Evolutionary conservation across 2,888 invertebrate genomes (phyloP), one percentile per base, ranked within the genome.

Genomic region (Pollenia angustigena): DNA sequence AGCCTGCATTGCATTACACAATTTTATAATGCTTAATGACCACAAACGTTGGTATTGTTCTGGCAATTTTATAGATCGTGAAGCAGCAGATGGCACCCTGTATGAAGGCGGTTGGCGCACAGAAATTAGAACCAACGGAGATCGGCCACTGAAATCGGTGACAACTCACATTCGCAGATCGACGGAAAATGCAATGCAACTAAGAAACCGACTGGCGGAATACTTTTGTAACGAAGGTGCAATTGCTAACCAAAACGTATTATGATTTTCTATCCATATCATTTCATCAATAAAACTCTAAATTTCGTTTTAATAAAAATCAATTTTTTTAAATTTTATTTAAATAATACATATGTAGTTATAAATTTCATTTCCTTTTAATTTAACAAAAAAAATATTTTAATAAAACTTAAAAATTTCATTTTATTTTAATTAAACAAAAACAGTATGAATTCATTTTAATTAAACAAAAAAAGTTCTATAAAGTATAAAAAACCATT

Each of bases 201-300:
- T 69, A 7, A 40, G 54, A 16, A 54, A 69, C 23, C 32, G 11
- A n/a, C 11, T 69, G 11, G 52, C 69, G 10, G n/a, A 68, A n/a
- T 68, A 68, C 32, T 68, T 68, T 68, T 68, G 14, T 32, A 68
- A 68, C 11, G 50, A 68, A 50, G 50, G 40, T 32, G 48, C 50
- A n/a, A 68, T 68, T 68, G 14, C 68, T 23, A 66, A 66, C 12
- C 46, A 66, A 48, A 66, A 46, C 23, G 12, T 11, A 32, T 9
- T 58, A 23, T 32, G 54, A 54, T 54, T 10, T 58, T 32, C 14
- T 12, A n/a, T 50, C 10, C 50, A 50, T 14, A 50, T 50, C 14
- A 14, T 50, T 50, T 50, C 50, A 50, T 50, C 50, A 50, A 50
- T 50, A 50, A 50, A 50, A 50, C 50, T 11, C 11, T 1, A 50